Percentiles rank a stretch among this genome's conserved stretches.
Evolutionary conservation across 2,113 vertebrate species (phyloP).

Genomic region (Onychorhynchus coronatus): DNA sequence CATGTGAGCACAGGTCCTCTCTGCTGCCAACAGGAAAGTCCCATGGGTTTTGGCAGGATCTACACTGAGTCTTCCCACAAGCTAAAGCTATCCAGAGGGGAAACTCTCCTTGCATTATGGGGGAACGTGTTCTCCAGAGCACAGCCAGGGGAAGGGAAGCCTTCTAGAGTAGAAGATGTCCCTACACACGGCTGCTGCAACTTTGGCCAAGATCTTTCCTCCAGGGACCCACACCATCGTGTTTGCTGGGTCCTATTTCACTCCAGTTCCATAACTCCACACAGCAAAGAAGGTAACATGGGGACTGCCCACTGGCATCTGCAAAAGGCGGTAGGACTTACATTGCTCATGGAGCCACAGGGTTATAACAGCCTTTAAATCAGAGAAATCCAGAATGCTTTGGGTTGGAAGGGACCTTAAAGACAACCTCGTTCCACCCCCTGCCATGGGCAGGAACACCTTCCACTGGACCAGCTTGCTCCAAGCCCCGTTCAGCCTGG

Average conservation of each 20-base stretch:
- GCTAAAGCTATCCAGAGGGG: not conserved
- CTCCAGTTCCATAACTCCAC: not conserved
- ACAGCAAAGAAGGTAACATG: not conserved
- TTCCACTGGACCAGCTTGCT: accelerated
- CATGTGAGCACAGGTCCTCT: not conserved
- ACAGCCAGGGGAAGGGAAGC: not conserved
- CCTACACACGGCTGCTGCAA: not conserved
- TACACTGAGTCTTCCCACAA: not conserved
- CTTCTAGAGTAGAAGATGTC: not conserved
- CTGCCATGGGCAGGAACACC: not conserved
- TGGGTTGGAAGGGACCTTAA: not conserved
- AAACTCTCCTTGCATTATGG: not conserved
- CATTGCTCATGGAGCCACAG: not conserved
- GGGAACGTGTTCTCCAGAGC: not conserved
- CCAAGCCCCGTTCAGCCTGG: accelerated
- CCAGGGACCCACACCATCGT: no score
- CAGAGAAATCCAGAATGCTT: not conserved
- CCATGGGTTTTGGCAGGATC: not conserved
- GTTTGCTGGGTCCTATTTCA: not conserved
- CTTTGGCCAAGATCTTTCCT: not conserved
- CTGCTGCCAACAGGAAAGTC: not conserved
- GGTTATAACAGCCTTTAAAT: not conserved
- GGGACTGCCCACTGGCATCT: not conserved
- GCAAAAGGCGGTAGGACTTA: not conserved
- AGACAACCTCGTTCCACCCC: accelerated